Base-by-base conservation (phyloP, 2,888 invertebrate genomes). In the Auanema freiburgensis region DNA sequence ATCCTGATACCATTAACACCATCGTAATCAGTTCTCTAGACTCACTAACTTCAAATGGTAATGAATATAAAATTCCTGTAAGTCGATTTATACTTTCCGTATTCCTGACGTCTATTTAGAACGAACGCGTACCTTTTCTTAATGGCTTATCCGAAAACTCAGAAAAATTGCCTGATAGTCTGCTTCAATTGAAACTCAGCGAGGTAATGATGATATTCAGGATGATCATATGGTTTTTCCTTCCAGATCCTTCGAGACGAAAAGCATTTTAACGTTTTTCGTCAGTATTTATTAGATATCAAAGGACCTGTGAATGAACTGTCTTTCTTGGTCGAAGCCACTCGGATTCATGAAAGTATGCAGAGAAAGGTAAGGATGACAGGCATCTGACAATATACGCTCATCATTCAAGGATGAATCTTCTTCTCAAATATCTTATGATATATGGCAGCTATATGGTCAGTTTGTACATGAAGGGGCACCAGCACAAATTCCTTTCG, bases 1-100 rank as follows among this genome's bases (percentile, higher is more conserved):
- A 83, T 60, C 83, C 83, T 10, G 81, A 81, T 57, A 79, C 76
- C 1, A 67, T 83, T 50, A 83, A 83, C 57, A 65, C 72, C 18
- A 73, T 83, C 44, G 62, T 80, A 5, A 70, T 78, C 43, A 58
- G 72, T 8, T 44, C 72, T 1, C 72, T 83, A 33, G 74, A 74
- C 50, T 57, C 69, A 1, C 50, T 51, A 10, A 43, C 57, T 1
- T n/a, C 40, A n/a, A 55, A n/a, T 1, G 11, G 14, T 8, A 14
- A 11, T 33, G 23, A 25, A n/a, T 24, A 25, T 18, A 24, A 25
- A 14, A 44, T 21, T n/a, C n/a, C 23, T 11, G 57, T 21, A 60
- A 11, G 57, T 57, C 18, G 24, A 44, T 42, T 55, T 12, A 18
- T 53, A 6, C 24, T 5, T 53, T 53, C 10, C 16, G 49, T 51